Percentiles rank a stretch among this genome's conserved stretches.
Evolutionary conservation across 2,113 vertebrate genomes (phyloP).

Genomic region (Microtus pennsylvanicus): DNA sequence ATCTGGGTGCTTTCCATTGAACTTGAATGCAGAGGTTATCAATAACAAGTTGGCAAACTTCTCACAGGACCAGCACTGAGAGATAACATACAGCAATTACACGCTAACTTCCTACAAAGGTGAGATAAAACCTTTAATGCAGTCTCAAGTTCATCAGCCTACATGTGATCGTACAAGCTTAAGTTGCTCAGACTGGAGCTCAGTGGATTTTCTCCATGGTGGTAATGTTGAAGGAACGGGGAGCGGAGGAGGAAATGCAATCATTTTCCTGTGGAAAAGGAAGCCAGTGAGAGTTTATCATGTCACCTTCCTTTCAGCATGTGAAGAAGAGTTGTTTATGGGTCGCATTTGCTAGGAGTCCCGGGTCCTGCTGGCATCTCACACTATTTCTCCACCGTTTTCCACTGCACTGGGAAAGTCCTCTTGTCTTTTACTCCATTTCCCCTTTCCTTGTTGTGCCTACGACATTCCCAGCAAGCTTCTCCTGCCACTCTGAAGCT

Average conservation of each 20-base stretch:
- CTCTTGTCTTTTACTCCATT: background rate
- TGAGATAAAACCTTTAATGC: slow-evolving; percentile 86
- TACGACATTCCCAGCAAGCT: background rate
- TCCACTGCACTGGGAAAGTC: background rate
- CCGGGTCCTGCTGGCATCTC: background rate
- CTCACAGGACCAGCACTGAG: slow-evolving; percentile 87
- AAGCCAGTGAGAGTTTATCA: slow-evolving; percentile 48
- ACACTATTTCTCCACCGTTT: background rate
- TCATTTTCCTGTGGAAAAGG: slow-evolving; percentile 72
- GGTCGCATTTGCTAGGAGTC: background rate
- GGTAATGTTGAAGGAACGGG: slow-evolving; percentile 61
- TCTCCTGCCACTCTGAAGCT: background rate
- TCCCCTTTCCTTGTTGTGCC: background rate
- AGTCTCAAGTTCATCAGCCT: slow-evolving; percentile 89
- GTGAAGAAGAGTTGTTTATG: background rate
- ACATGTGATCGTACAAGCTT: slow-evolving; percentile 56
- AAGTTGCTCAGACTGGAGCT: slow-evolving; percentile 77
- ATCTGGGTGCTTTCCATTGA: slow-evolving; percentile 72
- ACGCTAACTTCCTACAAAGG: slow-evolving; percentile 88
- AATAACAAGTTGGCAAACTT: slow-evolving; percentile 86
- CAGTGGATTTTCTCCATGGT: slow-evolving; percentile 68
- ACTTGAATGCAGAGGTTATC: slow-evolving; percentile 86
- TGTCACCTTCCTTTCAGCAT: background rate
- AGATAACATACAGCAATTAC: slow-evolving; percentile 86
- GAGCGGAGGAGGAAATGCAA: background rate